Evolutionary conservation across 2,888 invertebrate species (phyloP).

Genomic region (Gastracanthus pulcherrimus): DNA sequence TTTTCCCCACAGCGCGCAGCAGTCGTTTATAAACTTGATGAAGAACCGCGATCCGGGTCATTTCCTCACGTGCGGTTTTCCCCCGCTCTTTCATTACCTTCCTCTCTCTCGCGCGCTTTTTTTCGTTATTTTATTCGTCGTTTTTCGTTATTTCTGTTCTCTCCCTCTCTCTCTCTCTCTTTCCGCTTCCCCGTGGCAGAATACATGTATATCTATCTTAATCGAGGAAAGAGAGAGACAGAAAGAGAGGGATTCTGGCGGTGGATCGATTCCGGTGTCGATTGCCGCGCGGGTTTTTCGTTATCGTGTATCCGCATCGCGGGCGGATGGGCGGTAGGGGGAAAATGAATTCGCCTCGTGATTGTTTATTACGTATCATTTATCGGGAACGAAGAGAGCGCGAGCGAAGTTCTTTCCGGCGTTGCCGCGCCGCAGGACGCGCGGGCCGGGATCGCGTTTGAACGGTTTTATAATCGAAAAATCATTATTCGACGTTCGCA

Average conservation of each 20-base stretch:
- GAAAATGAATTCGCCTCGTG: slow-evolving; percentile 46
- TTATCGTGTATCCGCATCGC: slow-evolving; percentile 42
- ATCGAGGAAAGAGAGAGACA: not conserved
- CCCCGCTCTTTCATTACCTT: slow-evolving; percentile 19
- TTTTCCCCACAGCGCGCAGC: not conserved
- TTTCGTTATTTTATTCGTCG: not conserved
- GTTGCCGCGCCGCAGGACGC: no score
- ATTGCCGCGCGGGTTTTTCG: slow-evolving; percentile 35
- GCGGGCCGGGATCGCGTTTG: no score
- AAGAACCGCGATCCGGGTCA: slow-evolving; percentile 34
- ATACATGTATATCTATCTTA: not conserved
- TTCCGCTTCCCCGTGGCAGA: not conserved
- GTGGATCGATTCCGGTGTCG: slow-evolving; percentile 46
- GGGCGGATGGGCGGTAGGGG: not conserved
- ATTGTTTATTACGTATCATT: slow-evolving; percentile 51
- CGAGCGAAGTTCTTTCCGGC: slow-evolving; percentile 15
- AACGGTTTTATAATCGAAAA: slow-evolving; percentile 40
- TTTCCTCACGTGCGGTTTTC: slow-evolving; percentile 29
- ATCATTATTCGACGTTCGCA: slow-evolving; percentile 32
- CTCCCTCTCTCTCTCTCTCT: no score
- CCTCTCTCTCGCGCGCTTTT: not conserved
- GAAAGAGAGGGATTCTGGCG: no score
- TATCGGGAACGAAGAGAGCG: slow-evolving; percentile 6
- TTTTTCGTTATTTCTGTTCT: not conserved
- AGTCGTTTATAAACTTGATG: slow-evolving; percentile 38